Evolutionary conservation across 2,797 vertebrate genomes (phyloP).

Genomic region (Mus minutoides): DNA sequence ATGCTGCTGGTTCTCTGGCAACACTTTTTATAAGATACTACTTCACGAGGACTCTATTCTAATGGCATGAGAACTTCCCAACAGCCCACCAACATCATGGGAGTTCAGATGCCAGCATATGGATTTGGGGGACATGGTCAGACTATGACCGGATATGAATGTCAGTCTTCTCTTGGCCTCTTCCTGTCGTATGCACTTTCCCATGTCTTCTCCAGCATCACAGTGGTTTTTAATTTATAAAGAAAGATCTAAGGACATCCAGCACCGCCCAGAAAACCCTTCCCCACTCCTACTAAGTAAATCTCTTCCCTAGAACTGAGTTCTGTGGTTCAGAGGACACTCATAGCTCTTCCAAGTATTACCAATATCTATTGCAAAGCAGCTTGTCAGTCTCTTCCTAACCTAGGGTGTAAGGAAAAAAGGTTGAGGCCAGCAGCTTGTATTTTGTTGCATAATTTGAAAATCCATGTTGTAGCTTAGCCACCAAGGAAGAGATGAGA

Average conservation of each 20-base stretch:
- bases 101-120: not conserved
- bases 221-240: not conserved
- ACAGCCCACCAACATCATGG: not conserved
- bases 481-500: not conserved
- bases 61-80: not conserved
- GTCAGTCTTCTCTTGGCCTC: not conserved
- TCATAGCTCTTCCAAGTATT: not conserved
- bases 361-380: not conserved
- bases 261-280: not conserved
- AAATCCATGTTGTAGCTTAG: not conserved
- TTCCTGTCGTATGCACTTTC: not conserved
- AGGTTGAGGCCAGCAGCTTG: not conserved
- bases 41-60: not conserved
- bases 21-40: not conserved
- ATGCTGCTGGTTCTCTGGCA: not conserved
- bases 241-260: not conserved
- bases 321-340: not conserved
- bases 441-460: not conserved
- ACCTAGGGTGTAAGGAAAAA: not conserved
- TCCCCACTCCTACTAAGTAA: not conserved
- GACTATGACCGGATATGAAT: not conserved
- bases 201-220: not conserved
- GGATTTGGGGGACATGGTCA: not conserved
- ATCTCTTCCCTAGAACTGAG: not conserved
- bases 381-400: not conserved